These are phyloP conservation scores for Poecilia wingei DNA, from an alignment of 2,797 vertebrate species.

Conservation along the genomic window DNA sequence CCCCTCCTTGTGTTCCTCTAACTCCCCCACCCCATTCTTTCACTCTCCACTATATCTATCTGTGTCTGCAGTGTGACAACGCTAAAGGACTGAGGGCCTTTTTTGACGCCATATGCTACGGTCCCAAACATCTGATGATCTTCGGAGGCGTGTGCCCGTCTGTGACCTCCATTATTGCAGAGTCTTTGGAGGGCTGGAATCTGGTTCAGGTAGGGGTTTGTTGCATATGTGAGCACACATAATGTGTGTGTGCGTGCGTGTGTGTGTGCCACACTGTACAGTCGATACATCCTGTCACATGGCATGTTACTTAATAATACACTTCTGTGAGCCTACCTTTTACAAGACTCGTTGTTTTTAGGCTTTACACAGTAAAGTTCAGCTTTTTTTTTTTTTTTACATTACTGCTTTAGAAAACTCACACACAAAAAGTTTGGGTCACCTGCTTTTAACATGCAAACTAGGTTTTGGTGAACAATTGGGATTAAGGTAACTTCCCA, in stretches of 20 bases:
- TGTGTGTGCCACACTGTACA: not conserved
- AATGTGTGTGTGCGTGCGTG: not conserved
- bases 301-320: not conserved
- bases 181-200: slow-evolving; percentile 98
- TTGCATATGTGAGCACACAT: not conserved
- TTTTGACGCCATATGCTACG: slow-evolving; percentile 99
- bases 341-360: not conserved
- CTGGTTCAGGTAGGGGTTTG: slow-evolving; percentile 92
- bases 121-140: slow-evolving; percentile 99
- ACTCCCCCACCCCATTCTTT: not conserved
- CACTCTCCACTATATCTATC: not conserved
- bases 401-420: not conserved
- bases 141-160: slow-evolving; percentile 98
- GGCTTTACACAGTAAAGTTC: not conserved
- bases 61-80: slow-evolving; percentile 91
- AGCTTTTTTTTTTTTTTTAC: not conserved
- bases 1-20: slow-evolving; percentile 8
- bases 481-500: not conserved
- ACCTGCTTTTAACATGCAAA: not conserved
- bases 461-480: not conserved
- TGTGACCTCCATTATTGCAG: slow-evolving; percentile 98
- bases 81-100: slow-evolving; percentile 98
- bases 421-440: not conserved
- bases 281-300: not conserved
- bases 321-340: not conserved